Evolutionary conservation across 2,113 vertebrate species (phyloP).

Genomic region (Neotoma lepida): DNA sequence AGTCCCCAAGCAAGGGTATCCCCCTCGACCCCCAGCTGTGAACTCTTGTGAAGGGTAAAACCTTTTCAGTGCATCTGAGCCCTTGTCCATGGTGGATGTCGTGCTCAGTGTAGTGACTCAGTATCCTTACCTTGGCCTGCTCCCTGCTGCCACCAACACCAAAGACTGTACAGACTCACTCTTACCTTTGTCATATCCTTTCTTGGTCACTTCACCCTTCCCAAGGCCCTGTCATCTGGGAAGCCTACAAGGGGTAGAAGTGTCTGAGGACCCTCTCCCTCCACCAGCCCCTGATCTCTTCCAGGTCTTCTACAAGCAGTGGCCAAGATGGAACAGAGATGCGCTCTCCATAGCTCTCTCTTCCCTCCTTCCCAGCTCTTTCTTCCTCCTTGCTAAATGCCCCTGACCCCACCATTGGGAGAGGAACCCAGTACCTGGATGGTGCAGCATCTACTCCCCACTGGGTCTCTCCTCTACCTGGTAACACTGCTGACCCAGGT

Average conservation of each 20-base stretch:
- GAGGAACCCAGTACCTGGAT: background rate
- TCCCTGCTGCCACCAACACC: background rate
- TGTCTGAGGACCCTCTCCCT: background rate
- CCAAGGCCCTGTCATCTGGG: background rate
- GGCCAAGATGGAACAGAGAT: background rate
- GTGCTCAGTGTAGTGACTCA: no score
- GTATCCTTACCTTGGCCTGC: background rate
- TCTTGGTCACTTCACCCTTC: background rate
- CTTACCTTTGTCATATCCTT: background rate
- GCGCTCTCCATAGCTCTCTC: no score
- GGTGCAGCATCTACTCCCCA: background rate
- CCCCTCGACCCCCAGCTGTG: fast-evolving
- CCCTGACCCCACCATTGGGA: no score
- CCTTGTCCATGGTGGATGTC: fast-evolving
- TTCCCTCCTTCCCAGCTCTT: background rate
- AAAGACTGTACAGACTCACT: fast-evolving
- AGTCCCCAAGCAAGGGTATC: background rate
- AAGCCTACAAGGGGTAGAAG: fast-evolving
- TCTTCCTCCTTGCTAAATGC: background rate
- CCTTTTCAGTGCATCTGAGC: background rate
- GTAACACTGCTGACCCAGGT: no score
- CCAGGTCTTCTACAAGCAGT: background rate
- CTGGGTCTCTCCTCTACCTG: background rate
- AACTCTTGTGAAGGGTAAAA: background rate
- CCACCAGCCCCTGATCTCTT: background rate